Percentiles rank a stretch among this genome's conserved stretches.
Evolutionary conservation across 2,797 vertebrate species (phyloP).

Genomic region (Lagorchestes hirsutus): DNA sequence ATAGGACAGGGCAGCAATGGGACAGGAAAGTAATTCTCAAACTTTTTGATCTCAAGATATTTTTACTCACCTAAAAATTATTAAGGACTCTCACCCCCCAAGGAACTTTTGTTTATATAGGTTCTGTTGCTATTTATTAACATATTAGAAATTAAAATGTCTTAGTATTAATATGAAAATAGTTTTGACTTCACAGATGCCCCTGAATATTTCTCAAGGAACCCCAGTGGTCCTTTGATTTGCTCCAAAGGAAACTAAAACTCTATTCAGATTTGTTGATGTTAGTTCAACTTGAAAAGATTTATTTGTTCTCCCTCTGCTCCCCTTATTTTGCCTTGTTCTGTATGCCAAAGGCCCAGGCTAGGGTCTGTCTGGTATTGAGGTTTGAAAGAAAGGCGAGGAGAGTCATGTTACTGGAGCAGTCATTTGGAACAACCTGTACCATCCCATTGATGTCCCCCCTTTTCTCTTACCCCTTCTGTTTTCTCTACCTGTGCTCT

Average conservation of each 20-base stretch:
- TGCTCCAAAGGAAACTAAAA: conserved; percentile 16
- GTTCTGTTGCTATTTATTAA: not conserved
- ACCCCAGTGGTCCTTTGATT: not conserved
- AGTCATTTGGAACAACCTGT: not conserved
- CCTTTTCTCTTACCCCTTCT: not conserved
- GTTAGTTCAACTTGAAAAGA: not conserved
- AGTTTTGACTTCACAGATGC: not conserved
- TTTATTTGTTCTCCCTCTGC: accelerated
- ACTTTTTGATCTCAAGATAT: not conserved
- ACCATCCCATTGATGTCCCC: not conserved
- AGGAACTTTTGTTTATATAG: not conserved
- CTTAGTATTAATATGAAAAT: not conserved
- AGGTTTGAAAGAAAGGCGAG: not conserved
- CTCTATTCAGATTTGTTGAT: not conserved
- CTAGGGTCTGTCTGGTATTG: too few species aligned
- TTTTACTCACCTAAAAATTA: not conserved
- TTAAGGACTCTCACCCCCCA: not conserved
- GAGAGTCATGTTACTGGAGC: too few species aligned
- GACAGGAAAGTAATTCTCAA: not conserved
- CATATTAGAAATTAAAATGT: not conserved
- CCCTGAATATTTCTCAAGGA: not conserved
- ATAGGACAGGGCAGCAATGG: not conserved
- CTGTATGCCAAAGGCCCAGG: not conserved
- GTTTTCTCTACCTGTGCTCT: not conserved
- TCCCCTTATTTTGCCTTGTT: not conserved